Evolutionary conservation across 2,888 invertebrate genomes (phyloP).

Genomic region (Maniola hyperantus): DNA sequence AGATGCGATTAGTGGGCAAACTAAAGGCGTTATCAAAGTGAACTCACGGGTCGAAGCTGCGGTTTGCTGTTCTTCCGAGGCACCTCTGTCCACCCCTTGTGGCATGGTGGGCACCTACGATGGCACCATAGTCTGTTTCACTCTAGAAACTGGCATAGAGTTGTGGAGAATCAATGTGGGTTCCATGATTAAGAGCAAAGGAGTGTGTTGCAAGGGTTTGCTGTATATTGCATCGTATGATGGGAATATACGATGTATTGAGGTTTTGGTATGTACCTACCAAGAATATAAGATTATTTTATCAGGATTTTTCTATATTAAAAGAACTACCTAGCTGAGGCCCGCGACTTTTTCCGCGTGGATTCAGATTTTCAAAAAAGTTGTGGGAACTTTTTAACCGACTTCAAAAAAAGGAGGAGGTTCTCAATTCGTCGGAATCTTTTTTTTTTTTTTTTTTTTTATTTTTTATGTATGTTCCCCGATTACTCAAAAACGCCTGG

Average conservation of each 20-base stretch:
- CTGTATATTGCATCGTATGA: constrained; percentile 89
- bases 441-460: too few species aligned
- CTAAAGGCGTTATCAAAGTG: constrained; percentile 75
- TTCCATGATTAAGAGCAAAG: constrained; percentile 85
- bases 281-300: not conserved
- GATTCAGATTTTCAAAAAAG: too few species aligned
- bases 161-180: constrained; percentile 84
- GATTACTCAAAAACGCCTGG: too few species aligned
- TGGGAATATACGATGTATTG: constrained; percentile 83
- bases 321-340: too few species aligned
- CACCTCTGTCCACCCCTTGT: constrained; percentile 46
- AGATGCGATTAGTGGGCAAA: constrained; percentile 76
- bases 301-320: too few species aligned
- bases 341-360: too few species aligned
- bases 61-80: constrained; percentile 66
- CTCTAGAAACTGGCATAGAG: constrained; percentile 76
- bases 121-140: constrained; percentile 86
- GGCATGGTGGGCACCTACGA: constrained; percentile 91
- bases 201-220: constrained; percentile 56
- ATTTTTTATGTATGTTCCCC: too few species aligned
- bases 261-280: constrained; percentile 68
- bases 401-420: too few species aligned
- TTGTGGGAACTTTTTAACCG: too few species aligned
- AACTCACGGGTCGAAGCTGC: constrained; percentile 89
- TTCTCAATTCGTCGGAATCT: too few species aligned